Conservation (phyloP, 2,797 vertebrate genomes). For the Protonibea diacanthus region DNA sequence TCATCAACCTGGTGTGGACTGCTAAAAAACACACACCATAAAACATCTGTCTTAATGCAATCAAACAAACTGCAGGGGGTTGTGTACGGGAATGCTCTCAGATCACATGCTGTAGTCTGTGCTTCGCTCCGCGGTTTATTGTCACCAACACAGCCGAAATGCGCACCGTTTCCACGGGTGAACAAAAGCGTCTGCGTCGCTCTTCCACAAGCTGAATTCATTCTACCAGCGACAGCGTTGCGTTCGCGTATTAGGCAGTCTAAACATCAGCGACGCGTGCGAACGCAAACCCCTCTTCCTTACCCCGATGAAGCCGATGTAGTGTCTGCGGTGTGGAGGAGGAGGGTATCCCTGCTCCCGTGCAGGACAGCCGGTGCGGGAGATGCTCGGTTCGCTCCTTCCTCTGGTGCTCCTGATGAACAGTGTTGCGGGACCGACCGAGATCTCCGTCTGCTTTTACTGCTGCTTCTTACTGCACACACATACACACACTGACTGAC, state of each 20-base stretch:
- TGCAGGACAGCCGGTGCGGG: constrained; percentile 56
- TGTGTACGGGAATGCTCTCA: constrained; percentile 32
- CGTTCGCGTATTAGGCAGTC: no score
- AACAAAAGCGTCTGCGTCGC: constrained; percentile 50
- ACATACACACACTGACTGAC: background rate
- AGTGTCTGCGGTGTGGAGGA: constrained; percentile 7
- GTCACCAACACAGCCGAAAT: constrained; percentile 25
- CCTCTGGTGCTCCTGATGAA: constrained; percentile 37
- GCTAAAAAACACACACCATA: background rate
- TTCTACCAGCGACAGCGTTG: background rate
- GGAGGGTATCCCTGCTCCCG: constrained; percentile 52
- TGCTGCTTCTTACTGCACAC: constrained; percentile 11
- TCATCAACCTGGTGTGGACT: background rate
- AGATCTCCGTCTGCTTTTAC: constrained; percentile 24
- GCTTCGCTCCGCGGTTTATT: constrained; percentile 16
- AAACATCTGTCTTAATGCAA: background rate
- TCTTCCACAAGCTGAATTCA: background rate
- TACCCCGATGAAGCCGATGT: constrained; percentile 57
- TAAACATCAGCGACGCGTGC: background rate
- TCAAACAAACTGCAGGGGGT: background rate
- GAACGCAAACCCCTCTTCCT: constrained; percentile 18
- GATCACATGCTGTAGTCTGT: background rate
- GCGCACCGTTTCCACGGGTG: constrained; percentile 31
- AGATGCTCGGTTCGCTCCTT: constrained; percentile 58
- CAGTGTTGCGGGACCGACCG: constrained; percentile 11